phyloP scores from a whole-genome alignment of 2,113 vertebrate genomes.

The Acrocephalus kingi region DNA sequence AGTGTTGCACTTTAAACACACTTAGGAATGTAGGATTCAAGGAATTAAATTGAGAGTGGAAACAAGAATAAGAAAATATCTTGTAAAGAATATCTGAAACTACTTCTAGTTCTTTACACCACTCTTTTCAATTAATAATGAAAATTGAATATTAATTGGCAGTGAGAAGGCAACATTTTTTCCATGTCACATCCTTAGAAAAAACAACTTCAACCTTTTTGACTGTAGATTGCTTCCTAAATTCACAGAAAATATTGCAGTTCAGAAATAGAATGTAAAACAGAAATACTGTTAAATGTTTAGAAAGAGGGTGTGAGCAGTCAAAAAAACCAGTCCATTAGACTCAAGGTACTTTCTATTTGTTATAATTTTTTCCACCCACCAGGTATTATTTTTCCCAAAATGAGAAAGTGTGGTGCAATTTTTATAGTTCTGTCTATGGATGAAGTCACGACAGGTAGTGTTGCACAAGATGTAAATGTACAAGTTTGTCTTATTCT shows the following conservation, averaged over 20 bases:
- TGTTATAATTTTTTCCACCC: constrained; percentile 26
- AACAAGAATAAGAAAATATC: background rate
- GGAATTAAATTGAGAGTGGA: background rate
- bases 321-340: constrained; percentile 10
- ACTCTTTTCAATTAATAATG: background rate
- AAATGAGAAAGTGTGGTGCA: background rate
- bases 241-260: background rate
- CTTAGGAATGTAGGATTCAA: background rate
- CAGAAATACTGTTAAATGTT: background rate
- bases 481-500: background rate
- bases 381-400: background rate
- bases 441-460: background rate
- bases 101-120: background rate
- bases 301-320: background rate
- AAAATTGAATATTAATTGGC: background rate
- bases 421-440: background rate
- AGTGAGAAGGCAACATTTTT: background rate
- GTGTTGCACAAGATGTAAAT: background rate
- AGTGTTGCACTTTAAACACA: background rate
- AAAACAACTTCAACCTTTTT: background rate
- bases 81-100: background rate
- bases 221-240: background rate
- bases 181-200: background rate
- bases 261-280: background rate
- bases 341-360: constrained; percentile 25